phyloP scores from a whole-genome alignment of 1,140 invertebrate species.

The Drosophila leontia region DNA sequence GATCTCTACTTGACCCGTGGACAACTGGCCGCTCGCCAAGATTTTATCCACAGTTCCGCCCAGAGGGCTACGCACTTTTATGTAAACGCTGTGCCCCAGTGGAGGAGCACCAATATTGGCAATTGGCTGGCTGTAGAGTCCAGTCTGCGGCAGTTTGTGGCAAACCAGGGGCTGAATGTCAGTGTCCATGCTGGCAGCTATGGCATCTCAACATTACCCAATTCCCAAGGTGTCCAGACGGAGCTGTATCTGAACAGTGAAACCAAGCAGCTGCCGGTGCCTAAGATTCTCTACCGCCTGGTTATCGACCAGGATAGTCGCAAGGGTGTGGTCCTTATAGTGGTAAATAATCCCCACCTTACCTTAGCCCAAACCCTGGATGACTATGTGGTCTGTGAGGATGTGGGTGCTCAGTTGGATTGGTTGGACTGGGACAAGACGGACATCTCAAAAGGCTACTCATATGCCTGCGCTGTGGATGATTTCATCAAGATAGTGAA shows the following conservation, averaged over 20 bases:
- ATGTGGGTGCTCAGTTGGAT: slow-evolving; percentile 85
- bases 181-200: slow-evolving; percentile 87
- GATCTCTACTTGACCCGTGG: slow-evolving; percentile 86
- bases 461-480: slow-evolving; percentile 88
- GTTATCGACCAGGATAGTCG: slow-evolving; percentile 85
- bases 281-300: slow-evolving; percentile 87
- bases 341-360: slow-evolving; percentile 87
- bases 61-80: slow-evolving; percentile 88
- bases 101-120: slow-evolving; percentile 88
- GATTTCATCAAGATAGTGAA: slow-evolving; percentile 86
- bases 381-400: slow-evolving; percentile 86
- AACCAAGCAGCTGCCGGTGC: slow-evolving; percentile 85
- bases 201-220: slow-evolving; percentile 85
- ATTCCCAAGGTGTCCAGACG: slow-evolving; percentile 81
- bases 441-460: slow-evolving; percentile 86
- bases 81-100: slow-evolving; percentile 88
- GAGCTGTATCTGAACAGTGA: slow-evolving; percentile 85
- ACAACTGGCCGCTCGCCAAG: slow-evolving; percentile 88
- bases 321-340: slow-evolving; percentile 86
- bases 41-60: slow-evolving; percentile 87
- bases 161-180: slow-evolving; percentile 77
- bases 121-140: slow-evolving; percentile 87
- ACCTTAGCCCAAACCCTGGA: slow-evolving; percentile 61
- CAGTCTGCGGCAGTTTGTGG: slow-evolving; percentile 83
- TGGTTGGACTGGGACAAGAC: slow-evolving; percentile 86